Evolutionary conservation across 2,797 vertebrate genomes (phyloP).

Genomic region (Xiphophorus birchmanni): DNA sequence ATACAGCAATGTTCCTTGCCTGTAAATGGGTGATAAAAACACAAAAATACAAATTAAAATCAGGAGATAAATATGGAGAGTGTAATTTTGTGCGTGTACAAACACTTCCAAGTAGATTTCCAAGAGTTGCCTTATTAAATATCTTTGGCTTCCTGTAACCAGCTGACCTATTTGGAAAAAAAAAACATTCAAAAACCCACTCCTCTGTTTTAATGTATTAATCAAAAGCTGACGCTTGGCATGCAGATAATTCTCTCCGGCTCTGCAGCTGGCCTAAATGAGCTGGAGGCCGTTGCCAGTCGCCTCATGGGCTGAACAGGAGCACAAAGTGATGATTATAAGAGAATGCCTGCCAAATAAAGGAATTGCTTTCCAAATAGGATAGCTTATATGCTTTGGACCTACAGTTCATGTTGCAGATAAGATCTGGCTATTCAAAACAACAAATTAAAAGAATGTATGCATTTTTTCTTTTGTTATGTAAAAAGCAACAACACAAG

Average conservation of each 20-base stretch:
- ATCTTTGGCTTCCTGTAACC: constrained; percentile 6
- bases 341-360: constrained; percentile 29
- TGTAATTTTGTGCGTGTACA: not conserved
- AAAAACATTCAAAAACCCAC: too few relatives aligned
- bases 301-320: constrained; percentile 25
- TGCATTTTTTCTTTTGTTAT: not conserved
- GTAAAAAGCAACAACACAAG: not conserved
- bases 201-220: constrained; percentile 46
- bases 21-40: constrained; percentile 56
- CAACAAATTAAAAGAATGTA: not conserved
- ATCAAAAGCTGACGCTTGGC: constrained; percentile 54
- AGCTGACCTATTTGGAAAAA: constrained; percentile 33
- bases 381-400: constrained; percentile 1
- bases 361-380: constrained; percentile 18
- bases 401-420: not conserved
- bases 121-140: not conserved
- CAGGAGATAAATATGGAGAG: not conserved
- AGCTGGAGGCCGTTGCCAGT: constrained; percentile 27
- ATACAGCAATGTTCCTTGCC: constrained; percentile 96
- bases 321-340: constrained; percentile 26
- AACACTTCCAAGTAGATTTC: not conserved
- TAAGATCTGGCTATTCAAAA: not conserved
- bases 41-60: not conserved
- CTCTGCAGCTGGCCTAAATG: constrained; percentile 36
- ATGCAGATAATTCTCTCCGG: constrained; percentile 50